Base-by-base conservation (phyloP, 2,888 invertebrate genomes). In the Teleiodes luculella region DNA sequence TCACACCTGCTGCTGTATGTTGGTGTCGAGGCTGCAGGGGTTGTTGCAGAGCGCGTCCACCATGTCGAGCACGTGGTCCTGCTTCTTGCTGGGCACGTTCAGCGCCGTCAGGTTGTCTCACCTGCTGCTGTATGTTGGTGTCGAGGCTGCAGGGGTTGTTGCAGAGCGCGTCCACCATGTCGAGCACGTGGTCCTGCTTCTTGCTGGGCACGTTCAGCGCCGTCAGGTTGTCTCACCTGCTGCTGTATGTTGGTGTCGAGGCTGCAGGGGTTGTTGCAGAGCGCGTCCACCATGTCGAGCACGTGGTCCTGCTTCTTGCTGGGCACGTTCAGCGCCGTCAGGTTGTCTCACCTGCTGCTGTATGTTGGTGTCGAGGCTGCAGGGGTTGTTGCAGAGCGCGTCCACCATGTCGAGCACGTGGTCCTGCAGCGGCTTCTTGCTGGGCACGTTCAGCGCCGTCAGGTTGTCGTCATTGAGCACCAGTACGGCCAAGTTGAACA, bases 31-130 rank as follows among this genome's bases (percentile, higher is more conserved):
- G 51, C 91, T 90, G 56, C 91, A 86, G 0, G 91, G 91, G 59
- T 92, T 92, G 0, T 90, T 90, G 63, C 92, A 92, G 30, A 92
- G 78, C 2, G 90, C 90, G 58, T 91, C 91, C 0, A 92, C 88
- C 80, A 92, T 88, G 63, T 92, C 90, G 63, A 92, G 65, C 0
- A 89, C 86, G 46, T 88, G 88, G 0, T 82, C 80, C 58, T 89
- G 89, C 54, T 84, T 86, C 72, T 88, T 89, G 0, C 83, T 81
- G 0, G 86, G 86, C 0, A 88, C 88, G 48, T 89, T n/a, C n/a
- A n/a, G n/a, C n/a, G n/a, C n/a, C n/a, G n/a, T n/a, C n/a, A n/a
- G n/a, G 7, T 11, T 36, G 7, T 57, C 46, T 58, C 63, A 91
- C 91, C 83, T 91, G 91, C 65, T 91, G 91, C 55, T 90, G 90